These are phyloP conservation scores for Podarcis siculus DNA, from an alignment of 2,797 vertebrate genomes.

Conservation along the genomic window DNA sequence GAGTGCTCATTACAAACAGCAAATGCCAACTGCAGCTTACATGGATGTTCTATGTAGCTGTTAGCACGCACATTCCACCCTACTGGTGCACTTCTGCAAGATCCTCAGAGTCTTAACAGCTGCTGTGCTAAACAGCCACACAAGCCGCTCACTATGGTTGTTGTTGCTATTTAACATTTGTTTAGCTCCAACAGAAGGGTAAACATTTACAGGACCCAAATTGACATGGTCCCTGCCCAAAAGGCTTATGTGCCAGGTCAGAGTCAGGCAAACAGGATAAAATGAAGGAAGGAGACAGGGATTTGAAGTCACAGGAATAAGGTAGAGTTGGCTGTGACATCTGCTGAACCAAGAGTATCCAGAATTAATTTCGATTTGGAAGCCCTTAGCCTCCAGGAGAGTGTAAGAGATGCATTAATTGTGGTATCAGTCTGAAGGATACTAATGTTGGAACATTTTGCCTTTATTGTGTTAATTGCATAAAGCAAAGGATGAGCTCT, in stretches of 20 bases:
- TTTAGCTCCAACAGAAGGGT: not conserved
- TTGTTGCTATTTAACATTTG: not conserved
- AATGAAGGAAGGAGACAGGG: not conserved
- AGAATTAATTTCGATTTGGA: not conserved
- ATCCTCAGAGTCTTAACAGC: fast-evolving
- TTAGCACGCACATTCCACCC: not conserved
- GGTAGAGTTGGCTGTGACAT: not conserved
- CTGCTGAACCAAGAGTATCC: not conserved
- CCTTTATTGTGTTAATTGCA: not conserved
- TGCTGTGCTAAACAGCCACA: not conserved
- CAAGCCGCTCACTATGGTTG: not conserved
- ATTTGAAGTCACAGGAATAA: not conserved
- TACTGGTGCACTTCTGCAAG: not conserved
- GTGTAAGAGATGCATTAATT: not conserved
- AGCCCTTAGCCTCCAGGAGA: fast-evolving
- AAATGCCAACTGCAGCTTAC: not conserved
- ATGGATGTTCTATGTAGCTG: fast-evolving
- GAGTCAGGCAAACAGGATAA: not conserved
- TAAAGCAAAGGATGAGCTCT: not conserved
- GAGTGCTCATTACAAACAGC: conserved; percentile 10
- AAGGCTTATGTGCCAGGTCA: not conserved
- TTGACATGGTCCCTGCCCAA: not conserved
- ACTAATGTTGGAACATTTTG: not conserved
- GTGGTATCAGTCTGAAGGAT: not conserved
- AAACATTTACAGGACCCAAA: not conserved